A percentile compares a stretch with the other conserved stretches of the same genome.
These are phyloP conservation scores for Pogonocichla stellata DNA, from an alignment of 2,113 vertebrate species.

Conservation along the genomic window DNA sequence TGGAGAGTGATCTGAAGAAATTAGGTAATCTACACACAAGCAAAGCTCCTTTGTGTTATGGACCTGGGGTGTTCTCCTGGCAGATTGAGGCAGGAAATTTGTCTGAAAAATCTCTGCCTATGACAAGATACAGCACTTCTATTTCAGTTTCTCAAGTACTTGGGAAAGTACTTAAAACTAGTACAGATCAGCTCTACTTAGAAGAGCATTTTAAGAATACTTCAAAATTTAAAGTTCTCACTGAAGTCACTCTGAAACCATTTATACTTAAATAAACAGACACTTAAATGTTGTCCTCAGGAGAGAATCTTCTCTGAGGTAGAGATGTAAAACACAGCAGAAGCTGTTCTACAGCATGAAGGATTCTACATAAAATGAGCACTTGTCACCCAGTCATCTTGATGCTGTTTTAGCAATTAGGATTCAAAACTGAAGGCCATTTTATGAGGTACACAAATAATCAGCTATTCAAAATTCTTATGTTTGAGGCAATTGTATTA, in stretches of 20 bases:
- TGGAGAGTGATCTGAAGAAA: conserved; percentile 91
- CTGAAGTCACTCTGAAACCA: background rate
- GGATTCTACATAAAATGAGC: background rate
- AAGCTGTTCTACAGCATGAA: background rate
- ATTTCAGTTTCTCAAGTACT: background rate
- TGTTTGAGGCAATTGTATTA: background rate
- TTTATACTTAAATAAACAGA: background rate
- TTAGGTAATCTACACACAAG: conserved; percentile 78
- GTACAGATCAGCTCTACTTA: background rate
- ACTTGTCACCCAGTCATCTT: background rate
- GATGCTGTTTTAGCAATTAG: background rate
- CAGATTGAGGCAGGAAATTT: background rate
- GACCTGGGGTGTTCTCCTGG: background rate
- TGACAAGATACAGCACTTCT: background rate
- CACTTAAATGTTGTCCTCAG: background rate
- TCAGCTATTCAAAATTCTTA: background rate
- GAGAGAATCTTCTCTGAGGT: background rate
- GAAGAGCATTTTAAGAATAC: background rate
- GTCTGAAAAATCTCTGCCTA: background rate
- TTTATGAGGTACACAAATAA: background rate
- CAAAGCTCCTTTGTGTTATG: background rate
- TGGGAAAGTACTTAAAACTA: background rate
- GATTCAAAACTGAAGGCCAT: background rate
- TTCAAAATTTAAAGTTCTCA: background rate
- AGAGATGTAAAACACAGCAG: background rate